These are phyloP conservation scores for Sebastes trivittatus DNA, from an alignment of 2,797 vertebrate species.

Conservation along the genomic window DNA sequence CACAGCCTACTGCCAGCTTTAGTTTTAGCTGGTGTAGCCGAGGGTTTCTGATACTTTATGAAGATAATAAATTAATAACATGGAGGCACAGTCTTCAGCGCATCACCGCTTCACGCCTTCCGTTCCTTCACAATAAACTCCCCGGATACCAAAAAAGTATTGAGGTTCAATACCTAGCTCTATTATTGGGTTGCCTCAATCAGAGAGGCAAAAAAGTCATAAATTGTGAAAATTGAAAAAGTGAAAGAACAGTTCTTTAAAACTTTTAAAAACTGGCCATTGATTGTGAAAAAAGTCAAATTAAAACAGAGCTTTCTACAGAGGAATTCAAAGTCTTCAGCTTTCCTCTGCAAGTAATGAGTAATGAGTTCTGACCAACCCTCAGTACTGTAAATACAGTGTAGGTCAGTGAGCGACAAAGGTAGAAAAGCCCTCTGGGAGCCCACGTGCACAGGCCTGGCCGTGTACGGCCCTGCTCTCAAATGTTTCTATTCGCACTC, in stretches of 20 bases:
- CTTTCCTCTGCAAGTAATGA: not conserved
- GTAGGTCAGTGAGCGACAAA: not conserved
- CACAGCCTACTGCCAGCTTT: too few species aligned
- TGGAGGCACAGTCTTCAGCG: too few species aligned
- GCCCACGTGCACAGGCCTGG: conserved; percentile 1
- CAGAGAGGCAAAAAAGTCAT: not conserved
- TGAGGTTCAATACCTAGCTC: not conserved
- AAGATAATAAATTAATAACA: too few species aligned
- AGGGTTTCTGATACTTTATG: too few species aligned
- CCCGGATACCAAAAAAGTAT: too few species aligned
- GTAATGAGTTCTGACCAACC: not conserved
- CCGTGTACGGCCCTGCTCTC: conserved; percentile 16
- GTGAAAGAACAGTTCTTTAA: not conserved
- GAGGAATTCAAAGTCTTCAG: too few species aligned
- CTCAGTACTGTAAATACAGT: too few species aligned
- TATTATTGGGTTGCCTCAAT: not conserved
- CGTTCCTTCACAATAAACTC: too few species aligned
- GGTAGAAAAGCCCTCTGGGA: conserved; percentile 11
- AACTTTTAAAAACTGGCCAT: not conserved
- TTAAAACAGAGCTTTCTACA: not conserved
- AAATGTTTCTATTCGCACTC: conserved; percentile 41
- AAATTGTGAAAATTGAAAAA: not conserved
- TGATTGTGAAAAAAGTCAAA: not conserved
- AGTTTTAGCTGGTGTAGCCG: too few species aligned
- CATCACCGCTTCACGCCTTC: too few species aligned